phyloP scores from a whole-genome alignment of 2,797 vertebrate genomes.

The Poecilia gillii region DNA sequence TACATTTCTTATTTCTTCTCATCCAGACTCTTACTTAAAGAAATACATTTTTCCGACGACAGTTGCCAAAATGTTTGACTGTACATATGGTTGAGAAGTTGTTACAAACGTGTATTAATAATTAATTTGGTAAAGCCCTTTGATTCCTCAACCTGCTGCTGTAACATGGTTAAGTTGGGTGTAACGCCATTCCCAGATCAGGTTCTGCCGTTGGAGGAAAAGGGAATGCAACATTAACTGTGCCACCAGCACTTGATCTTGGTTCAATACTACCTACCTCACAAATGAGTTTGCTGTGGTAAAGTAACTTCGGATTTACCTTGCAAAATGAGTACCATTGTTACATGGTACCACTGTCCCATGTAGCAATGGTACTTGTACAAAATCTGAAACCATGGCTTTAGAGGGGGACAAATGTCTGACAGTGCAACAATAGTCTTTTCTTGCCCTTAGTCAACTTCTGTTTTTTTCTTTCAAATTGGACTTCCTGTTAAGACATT shows the following conservation, averaged over 20 bases:
- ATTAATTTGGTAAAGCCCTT: background rate
- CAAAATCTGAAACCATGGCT: background rate
- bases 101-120: background rate
- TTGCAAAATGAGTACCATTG: background rate
- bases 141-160: background rate
- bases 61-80: background rate
- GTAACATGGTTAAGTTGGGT: background rate
- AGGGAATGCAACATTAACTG: background rate
- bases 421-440: background rate
- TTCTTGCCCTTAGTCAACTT: background rate
- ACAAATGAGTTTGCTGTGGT: background rate
- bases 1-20: too few relatives aligned
- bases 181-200: background rate
- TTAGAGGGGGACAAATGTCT: background rate
- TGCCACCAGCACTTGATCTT: background rate
- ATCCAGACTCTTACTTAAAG: too few relatives aligned
- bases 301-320: background rate
- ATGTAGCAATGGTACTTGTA: background rate
- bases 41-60: too few relatives aligned
- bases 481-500: background rate
- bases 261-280: background rate
- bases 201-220: background rate
- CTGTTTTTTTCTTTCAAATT: background rate
- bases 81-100: background rate
- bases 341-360: background rate